Evolutionary conservation across 1,140 invertebrate genomes (phyloP).

Genomic region (Trichonephila clavipes): DNA sequence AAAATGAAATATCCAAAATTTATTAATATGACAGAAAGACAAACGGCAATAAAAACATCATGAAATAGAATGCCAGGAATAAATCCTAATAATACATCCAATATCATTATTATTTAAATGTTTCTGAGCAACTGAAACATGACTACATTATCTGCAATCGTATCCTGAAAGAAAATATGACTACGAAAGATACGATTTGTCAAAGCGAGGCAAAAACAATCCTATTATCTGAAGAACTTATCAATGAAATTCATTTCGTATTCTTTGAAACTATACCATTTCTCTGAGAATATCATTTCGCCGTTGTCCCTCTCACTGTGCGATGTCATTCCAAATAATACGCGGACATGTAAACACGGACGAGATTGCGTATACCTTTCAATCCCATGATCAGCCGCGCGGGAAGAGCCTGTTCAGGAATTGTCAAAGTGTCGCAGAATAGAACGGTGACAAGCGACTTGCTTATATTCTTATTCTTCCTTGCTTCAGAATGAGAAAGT

Average conservation of each 20-base stretch:
- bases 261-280: neutral
- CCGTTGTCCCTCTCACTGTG: neutral
- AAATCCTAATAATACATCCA: too few species aligned
- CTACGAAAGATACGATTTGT: neutral
- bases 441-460: constrained; percentile 10
- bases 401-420: neutral
- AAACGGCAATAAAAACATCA: too few species aligned
- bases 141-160: neutral
- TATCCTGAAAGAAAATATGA: neutral
- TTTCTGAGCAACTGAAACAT: too few species aligned
- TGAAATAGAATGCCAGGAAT: too few species aligned
- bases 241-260: constrained; percentile 1
- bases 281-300: constrained; percentile 4
- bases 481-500: constrained; percentile 33
- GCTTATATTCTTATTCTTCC: constrained; percentile 43
- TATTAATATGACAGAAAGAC: too few species aligned
- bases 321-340: constrained; percentile 9
- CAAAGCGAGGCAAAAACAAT: neutral
- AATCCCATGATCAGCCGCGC: constrained; percentile 49
- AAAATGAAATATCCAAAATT: too few species aligned
- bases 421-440: constrained; percentile 30
- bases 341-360: constrained; percentile 54
- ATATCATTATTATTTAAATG: too few species aligned
- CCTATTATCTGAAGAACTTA: constrained; percentile 14
- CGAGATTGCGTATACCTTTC: constrained; percentile 44